Base-by-base conservation (phyloP, 2,888 invertebrate species). In the Pammene fasciana region DNA sequence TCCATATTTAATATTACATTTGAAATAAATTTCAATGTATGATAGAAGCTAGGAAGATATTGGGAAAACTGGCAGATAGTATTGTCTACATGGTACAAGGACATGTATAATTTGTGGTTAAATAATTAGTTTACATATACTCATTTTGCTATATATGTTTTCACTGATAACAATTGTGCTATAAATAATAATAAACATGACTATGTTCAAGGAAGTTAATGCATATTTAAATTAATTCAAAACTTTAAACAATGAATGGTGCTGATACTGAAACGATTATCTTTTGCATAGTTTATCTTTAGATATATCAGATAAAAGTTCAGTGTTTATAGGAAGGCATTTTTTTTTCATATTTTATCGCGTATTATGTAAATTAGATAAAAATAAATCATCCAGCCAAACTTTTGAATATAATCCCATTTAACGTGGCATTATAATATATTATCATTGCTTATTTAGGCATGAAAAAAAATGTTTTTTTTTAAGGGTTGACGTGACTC, bases 401-500 rank as follows among this genome's bases (percentile, higher is more conserved):
- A 3, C 16, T 41, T 26, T 26, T 5, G 41, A 43, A 14, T 43
- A 14, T 34, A 59, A 59, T 9, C 10, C 5, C 7, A 16, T 8
- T 18, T 41, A 43, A 8, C 1, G 14, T 16, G 16, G 34, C 36
- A 48, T 36, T 5, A 16, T 60, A 26, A 13, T 34, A 7, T 4
- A 16, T 13, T 26, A 38, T 9, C 6, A 10, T 50, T 5, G 38
- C 5, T 0, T 46, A 38, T 38, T 5, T 11, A 43, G 0, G 7
- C 14, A 50, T 41, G 3, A 14, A 41, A 59, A 43, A 52, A 43
- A 18, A 34, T 41, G 1, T 41, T 16, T 57, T 52, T 60, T 70
- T 60, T 48, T 65, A 54, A 54, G 66, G 68, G 68, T 50, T 64
- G 70, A 13, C 43, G 66, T 77, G 74, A 94, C 96, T 95, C 93